Evolutionary conservation across 2,113 vertebrate genomes (phyloP), one percentile per base, ranked within the genome.

Genomic region (Procavia capensis): DNA sequence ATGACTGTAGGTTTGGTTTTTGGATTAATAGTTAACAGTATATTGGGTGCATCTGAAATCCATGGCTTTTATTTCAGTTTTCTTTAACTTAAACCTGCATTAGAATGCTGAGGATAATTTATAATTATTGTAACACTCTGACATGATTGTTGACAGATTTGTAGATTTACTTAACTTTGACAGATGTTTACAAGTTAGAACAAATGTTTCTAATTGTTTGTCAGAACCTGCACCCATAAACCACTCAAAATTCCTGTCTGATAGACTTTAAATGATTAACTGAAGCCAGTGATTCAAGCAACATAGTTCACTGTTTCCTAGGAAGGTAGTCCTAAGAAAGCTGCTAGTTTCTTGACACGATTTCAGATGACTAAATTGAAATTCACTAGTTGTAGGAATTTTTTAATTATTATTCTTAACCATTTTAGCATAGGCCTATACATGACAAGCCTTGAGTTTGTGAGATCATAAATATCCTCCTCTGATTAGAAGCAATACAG

Each of bases 221-320:
- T 93, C 85, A 85, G 90, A 93, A 81, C 84, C 4, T 54, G 43
- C 24, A 92, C 50, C 22, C 80, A 54, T 64, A 63, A 94, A 91
- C 39, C 64, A 89, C 45, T 85, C 63, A 76, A 6, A 93, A 92
- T 93, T 95, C 72, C 72, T 89, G 22, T 85, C 93, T 92, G 93
- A 88, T 95, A 95, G 78, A 54, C 97, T 97, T 89, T 94, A 97
- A 85, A 43, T 95, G 92, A 88, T 98, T 96, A 90, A 70, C 76
- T 96, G 94, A 92, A 82, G 84, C 84, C 95, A 95, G 72, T 47
- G 85, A 93, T 83, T 90, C 94, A 88, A 92, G 41, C 0, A 4
- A 29, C 85, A 82, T 92, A 68, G 92, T 97, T 97, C 95, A 85
- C 39, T 82, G 96, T 96, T 76, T 57, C 25, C 1, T 89, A 61